These are phyloP conservation scores for Malurus alboscapulatus DNA, from an alignment of 2,113 vertebrate genomes.

Conservation along the genomic window DNA sequence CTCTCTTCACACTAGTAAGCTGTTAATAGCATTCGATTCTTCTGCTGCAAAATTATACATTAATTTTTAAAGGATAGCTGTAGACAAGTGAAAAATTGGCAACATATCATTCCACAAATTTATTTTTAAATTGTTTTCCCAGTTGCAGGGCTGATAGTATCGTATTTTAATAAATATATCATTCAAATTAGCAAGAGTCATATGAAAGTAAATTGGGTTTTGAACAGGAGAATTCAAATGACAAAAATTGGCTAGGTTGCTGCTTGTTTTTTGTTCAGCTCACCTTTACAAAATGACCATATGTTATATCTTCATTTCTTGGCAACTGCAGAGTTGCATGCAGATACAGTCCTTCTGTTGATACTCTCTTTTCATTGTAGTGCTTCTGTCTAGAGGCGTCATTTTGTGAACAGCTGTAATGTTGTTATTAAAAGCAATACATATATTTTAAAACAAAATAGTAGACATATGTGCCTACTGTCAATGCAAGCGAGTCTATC, in stretches of 20 bases:
- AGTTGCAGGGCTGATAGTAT: conserved; percentile 19
- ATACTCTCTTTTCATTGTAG: conserved; percentile 51
- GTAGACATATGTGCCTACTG: conserved; percentile 68
- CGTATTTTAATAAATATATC: conserved; percentile 44
- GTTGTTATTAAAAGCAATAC: conserved; percentile 68
- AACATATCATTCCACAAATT: conserved; percentile 3
- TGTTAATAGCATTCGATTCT: conserved; percentile 67
- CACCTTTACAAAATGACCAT: conserved; percentile 72
- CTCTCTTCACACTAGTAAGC: conserved; percentile 51
- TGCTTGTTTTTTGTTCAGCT: conserved; percentile 64
- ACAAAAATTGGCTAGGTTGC: conserved; percentile 63
- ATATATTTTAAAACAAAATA: conserved; percentile 69
- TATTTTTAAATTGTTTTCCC: conserved; percentile 65
- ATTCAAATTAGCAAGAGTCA: conserved; percentile 45
- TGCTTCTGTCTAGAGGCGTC: conserved; percentile 60
- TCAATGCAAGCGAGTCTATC: conserved; percentile 59
- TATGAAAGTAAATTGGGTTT: conserved; percentile 35
- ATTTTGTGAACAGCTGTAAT: conserved; percentile 72
- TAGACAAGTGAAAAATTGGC: conserved; percentile 60
- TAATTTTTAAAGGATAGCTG: conserved; percentile 68
- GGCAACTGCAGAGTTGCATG: conserved; percentile 47
- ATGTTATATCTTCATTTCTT: conserved; percentile 61
- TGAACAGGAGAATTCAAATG: conserved; percentile 57
- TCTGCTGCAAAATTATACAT: conserved; percentile 66
- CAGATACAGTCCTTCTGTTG: conserved; percentile 50